phyloP scores from a whole-genome alignment of 2,888 invertebrate species.

The Agonopterix alstromeriana region DNA sequence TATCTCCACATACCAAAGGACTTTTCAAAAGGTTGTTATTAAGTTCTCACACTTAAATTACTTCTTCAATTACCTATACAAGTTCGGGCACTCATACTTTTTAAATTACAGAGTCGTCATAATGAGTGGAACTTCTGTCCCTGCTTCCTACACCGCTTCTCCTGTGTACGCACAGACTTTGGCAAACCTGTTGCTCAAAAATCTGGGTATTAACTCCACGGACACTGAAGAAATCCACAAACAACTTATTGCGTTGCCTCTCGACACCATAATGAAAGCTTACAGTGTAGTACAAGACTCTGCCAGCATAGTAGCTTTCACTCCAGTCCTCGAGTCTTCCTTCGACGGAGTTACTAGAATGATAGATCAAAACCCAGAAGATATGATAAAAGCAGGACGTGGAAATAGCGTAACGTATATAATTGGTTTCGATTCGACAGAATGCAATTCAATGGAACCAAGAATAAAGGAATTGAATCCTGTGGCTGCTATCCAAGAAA shows the following conservation, averaged over 20 bases:
- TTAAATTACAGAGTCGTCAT: slow-evolving; percentile 39
- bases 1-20: slow-evolving; percentile 43
- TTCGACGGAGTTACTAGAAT: slow-evolving; percentile 44
- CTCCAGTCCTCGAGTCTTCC: slow-evolving; percentile 47
- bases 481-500: slow-evolving; percentile 8
- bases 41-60: too few species aligned
- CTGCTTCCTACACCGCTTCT: slow-evolving; percentile 36
- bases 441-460: slow-evolving; percentile 47
- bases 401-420: slow-evolving; percentile 47
- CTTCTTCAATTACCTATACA: background rate
- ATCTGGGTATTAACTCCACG: slow-evolving; percentile 58
- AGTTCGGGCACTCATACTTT: background rate
- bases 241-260: slow-evolving; percentile 34
- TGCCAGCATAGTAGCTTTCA: slow-evolving; percentile 41
- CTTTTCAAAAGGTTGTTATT: slow-evolving; percentile 37
- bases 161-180: slow-evolving; percentile 35
- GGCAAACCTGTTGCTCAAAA: slow-evolving; percentile 32
- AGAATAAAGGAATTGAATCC: slow-evolving; percentile 25
- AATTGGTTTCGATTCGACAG: slow-evolving; percentile 46
- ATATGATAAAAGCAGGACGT: slow-evolving; percentile 35
- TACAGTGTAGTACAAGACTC: slow-evolving; percentile 33
- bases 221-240: slow-evolving; percentile 39
- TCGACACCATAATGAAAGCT: slow-evolving; percentile 39
- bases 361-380: slow-evolving; percentile 49
- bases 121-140: too few species aligned